phyloP scores from a whole-genome alignment of 2,113 vertebrate species.

The Sebastes fasciatus region DNA sequence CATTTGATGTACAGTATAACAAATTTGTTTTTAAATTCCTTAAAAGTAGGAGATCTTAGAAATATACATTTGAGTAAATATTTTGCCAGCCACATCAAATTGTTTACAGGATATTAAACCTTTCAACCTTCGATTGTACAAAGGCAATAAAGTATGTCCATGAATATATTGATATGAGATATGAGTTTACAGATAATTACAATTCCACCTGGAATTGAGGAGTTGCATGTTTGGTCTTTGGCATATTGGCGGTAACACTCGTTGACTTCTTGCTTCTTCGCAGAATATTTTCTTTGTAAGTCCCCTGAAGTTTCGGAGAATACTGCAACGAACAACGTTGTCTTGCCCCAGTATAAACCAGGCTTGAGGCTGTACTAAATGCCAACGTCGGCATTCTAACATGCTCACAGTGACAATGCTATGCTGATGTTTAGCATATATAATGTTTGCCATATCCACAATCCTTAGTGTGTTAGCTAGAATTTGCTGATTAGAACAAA shows the following conservation, averaged over 20 bases:
- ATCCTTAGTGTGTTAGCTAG: too few relatives aligned
- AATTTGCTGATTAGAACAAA: background rate
- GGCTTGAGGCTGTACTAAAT: too few relatives aligned
- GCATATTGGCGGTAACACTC: background rate
- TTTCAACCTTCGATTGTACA: background rate
- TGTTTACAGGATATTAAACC: background rate
- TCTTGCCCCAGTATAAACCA: too few relatives aligned
- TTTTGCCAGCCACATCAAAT: background rate
- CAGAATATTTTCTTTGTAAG: background rate
- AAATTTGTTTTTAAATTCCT: too few relatives aligned
- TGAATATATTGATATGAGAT: background rate
- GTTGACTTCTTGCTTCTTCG: background rate
- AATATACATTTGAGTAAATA: background rate
- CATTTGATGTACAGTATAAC: too few relatives aligned
- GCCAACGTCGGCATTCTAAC: too few relatives aligned
- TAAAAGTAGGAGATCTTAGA: background rate
- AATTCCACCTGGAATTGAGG: background rate
- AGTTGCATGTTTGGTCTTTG: background rate
- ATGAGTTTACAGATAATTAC: background rate
- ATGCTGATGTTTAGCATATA: too few relatives aligned
- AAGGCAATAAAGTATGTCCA: background rate
- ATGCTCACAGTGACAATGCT: too few relatives aligned
- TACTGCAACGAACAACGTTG: background rate
- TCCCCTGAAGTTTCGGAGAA: background rate
- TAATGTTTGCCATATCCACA: too few relatives aligned